Evolutionary conservation across 2,888 invertebrate species (phyloP), one percentile per base, ranked within the genome.

Genomic region (Campoplex capitator): DNA sequence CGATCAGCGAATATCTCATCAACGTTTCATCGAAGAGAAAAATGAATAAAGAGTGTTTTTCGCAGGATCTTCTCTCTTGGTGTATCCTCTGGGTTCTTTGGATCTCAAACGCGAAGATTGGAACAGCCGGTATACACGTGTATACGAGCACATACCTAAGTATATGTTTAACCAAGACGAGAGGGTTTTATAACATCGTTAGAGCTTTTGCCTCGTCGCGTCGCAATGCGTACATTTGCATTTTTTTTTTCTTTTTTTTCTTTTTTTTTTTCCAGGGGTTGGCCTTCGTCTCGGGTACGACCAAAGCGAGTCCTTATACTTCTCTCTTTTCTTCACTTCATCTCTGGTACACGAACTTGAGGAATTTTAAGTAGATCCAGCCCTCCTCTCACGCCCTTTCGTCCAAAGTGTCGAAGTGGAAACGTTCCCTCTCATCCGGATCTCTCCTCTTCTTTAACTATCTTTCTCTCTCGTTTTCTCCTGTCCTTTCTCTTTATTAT

Each of bases 401-500:
- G 70, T 58, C 83, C 51, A 42, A 83, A 87, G 85, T 85, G 88
- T 86, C 87, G 86, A 88, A 83, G 86, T 83, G 84, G 67, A 84
- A 78, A 82, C 76, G 81, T 45, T 78, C 81, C 84, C 79, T 62
- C 86, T 62, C 86, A 23, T 85, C 85, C 75, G 48, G 62, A 67
- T 35, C 68, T 83, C 85, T 83, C 77, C 76, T 35, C 11, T 75
- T 86, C 88, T 89, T 90, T 86, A 89, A 91, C 89, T 88, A 45
- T 56, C 77, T 77, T 68, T 56, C 62, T 68, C 32, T 48, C 38
- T 65, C 74, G 23, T 51, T 56, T 58, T 56, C 28, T n/a, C 67
- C 23, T 38, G 70, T 68, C 23, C 32, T 65, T 54, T 16, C 48
- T 56, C 79, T 7, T 56, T 70, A 54, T 54, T 78, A 68, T 78